Percentiles rank a stretch among this genome's conserved stretches.
Conservation (phyloP, 1,140 invertebrate genomes). For the Pseudomyrmex pallidus region DNA sequence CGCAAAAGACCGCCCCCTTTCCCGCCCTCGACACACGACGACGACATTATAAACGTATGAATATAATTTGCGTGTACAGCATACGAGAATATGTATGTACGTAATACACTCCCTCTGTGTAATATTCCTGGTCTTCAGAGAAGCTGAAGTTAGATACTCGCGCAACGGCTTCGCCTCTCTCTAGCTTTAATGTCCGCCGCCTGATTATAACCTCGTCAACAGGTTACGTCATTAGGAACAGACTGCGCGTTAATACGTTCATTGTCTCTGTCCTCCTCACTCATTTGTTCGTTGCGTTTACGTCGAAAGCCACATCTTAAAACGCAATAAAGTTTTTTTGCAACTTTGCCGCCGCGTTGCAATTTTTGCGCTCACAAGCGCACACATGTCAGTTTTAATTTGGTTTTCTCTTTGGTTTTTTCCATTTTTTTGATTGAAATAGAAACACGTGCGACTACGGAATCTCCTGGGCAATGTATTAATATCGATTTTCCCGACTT, state of each 20-base stretch:
- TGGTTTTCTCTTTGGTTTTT: background rate
- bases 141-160: conserved; percentile 74
- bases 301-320: background rate
- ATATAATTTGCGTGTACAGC: conserved; percentile 55
- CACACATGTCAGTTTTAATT: conserved; percentile 32
- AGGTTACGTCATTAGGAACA: conserved; percentile 81
- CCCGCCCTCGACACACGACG: conserved; percentile 71
- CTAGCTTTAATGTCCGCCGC: conserved; percentile 82
- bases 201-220: conserved; percentile 85
- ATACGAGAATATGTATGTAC: conserved; percentile 54
- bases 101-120: conserved; percentile 32
- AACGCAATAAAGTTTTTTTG: conserved; percentile 49
- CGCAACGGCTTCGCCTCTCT: conserved; percentile 70
- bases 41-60: conserved; percentile 62
- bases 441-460: background rate
- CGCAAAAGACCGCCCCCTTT: conserved; percentile 62
- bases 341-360: background rate
- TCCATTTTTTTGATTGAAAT: background rate
- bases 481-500: conserved; percentile 30
- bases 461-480: conserved; percentile 7
- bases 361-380: background rate
- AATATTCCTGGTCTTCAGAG: conserved; percentile 54
- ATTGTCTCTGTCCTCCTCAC: conserved; percentile 33
- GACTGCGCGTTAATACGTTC: conserved; percentile 62
- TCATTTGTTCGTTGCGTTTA: conserved; percentile 47